Percentiles rank a stretch among this genome's conserved stretches.
These are phyloP conservation scores for Ellobium chinense DNA, from an alignment of 2,888 invertebrate genomes.

Conservation along the genomic window DNA sequence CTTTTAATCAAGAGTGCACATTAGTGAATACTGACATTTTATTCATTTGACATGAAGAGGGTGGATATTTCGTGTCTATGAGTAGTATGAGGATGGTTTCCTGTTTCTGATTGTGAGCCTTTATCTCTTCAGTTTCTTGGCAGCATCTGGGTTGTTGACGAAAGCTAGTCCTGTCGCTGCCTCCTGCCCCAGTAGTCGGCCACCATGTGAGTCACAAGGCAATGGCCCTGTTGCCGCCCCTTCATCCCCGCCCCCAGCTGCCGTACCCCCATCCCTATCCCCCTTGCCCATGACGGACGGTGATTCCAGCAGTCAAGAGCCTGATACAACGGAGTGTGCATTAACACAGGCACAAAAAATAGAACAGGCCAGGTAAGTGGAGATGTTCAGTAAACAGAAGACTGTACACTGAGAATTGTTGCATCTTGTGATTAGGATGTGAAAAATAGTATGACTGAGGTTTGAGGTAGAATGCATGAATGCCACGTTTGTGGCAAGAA, in stretches of 20 bases:
- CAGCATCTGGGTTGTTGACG: conserved; percentile 63
- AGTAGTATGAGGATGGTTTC: too few relatives aligned
- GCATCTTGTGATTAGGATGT: too few relatives aligned
- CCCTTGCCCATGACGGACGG: neutral
- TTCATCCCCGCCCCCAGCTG: conserved; percentile 32
- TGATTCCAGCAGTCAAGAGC: conserved; percentile 26
- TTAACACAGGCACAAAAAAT: conserved; percentile 49
- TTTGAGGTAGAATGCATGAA: too few relatives aligned
- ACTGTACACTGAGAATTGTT: too few relatives aligned
- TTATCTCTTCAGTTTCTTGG: conserved; percentile 68
- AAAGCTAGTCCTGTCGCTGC: conserved; percentile 45
- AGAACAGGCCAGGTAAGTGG: conserved; percentile 56
- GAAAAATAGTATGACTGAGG: too few relatives aligned
- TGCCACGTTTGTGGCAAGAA: too few relatives aligned
- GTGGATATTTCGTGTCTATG: too few relatives aligned
- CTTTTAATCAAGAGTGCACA: too few relatives aligned
- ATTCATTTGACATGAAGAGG: too few relatives aligned
- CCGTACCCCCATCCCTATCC: conserved; percentile 15
- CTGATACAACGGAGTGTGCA: conserved; percentile 42
- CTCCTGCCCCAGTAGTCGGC: conserved; percentile 11
- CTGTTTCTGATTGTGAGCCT: too few relatives aligned
- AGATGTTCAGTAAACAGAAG: too few relatives aligned
- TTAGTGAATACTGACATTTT: too few relatives aligned
- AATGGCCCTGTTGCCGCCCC: conserved; percentile 48
- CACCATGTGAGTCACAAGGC: conserved; percentile 30